phyloP scores from a whole-genome alignment of 2,888 invertebrate genomes.

The Drosophila anomalata region DNA sequence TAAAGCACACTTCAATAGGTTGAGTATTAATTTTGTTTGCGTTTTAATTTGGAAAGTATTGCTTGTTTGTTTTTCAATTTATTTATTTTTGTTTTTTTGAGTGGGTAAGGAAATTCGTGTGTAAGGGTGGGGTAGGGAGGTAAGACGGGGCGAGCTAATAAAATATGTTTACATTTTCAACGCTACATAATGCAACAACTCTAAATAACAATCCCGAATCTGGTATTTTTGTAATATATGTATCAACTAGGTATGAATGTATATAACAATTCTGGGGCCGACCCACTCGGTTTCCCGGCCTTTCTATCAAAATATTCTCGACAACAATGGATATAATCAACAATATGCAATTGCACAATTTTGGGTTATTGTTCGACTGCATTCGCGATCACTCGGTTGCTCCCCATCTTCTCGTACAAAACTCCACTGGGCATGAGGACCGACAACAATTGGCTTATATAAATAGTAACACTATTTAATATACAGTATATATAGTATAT shows the following conservation, averaged over 20 bases:
- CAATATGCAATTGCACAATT: slow-evolving; percentile 57
- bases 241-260: slow-evolving; percentile 52
- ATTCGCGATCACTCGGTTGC: slow-evolving; percentile 47
- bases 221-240: slow-evolving; percentile 33
- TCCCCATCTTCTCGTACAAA: slow-evolving; percentile 69
- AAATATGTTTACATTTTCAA: slow-evolving; percentile 54
- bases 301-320: slow-evolving; percentile 62
- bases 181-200: slow-evolving; percentile 72
- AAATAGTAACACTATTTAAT: slow-evolving; percentile 50
- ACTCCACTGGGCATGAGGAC: slow-evolving; percentile 26
- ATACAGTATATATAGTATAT: slow-evolving; percentile 39
- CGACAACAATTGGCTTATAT: slow-evolving; percentile 60
- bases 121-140: neutral
- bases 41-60: slow-evolving; percentile 44
- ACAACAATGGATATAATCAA: slow-evolving; percentile 69
- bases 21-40: slow-evolving; percentile 27
- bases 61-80: slow-evolving; percentile 29
- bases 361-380: slow-evolving; percentile 61
- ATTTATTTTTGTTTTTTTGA: neutral
- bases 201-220: slow-evolving; percentile 69
- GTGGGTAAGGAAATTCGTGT: slow-evolving; percentile 18
- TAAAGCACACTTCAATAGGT: slow-evolving; percentile 71
- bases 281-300: neutral
- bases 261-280: slow-evolving; percentile 41
- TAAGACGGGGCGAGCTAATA: slow-evolving; percentile 39